phyloP scores from a whole-genome alignment of 2,113 vertebrate genomes.

The Ictalurus punctatus region DNA sequence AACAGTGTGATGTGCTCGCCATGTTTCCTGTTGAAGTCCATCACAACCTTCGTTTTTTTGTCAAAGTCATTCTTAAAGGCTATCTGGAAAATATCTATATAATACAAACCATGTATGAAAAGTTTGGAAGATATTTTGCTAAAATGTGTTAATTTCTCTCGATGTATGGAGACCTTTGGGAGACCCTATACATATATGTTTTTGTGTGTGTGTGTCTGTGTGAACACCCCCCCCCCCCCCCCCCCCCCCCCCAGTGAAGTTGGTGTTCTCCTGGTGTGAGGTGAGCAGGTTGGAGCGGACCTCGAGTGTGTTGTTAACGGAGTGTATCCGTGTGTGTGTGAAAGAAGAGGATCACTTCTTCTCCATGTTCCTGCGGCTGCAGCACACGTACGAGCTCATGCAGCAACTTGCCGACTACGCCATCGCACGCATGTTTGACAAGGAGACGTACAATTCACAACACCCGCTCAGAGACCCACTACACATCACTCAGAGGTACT shows the following conservation, averaged over 20 bases:
- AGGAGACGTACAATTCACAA: slow-evolving; percentile 88
- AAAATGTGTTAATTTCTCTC: too few relatives aligned
- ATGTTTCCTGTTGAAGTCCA: too few relatives aligned
- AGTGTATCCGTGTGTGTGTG: slow-evolving; percentile 89
- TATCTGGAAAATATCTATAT: too few relatives aligned
- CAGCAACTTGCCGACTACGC: slow-evolving; percentile 92
- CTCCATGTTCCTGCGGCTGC: slow-evolving; percentile 97
- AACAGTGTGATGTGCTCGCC: too few relatives aligned
- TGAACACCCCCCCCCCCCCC: not conserved
- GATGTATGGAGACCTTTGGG: too few relatives aligned
- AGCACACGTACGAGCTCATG: slow-evolving; percentile 93
- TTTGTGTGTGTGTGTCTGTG: slow-evolving; percentile 35
- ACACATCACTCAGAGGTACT: slow-evolving; percentile 93
- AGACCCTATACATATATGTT: too few relatives aligned
- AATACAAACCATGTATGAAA: too few relatives aligned
- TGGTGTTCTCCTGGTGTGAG: slow-evolving; percentile 93
- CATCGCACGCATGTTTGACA: slow-evolving; percentile 92
- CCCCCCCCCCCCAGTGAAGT: slow-evolving; percentile 79
- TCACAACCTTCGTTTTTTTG: too few relatives aligned
- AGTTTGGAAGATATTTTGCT: too few relatives aligned
- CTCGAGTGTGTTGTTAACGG: slow-evolving; percentile 88
- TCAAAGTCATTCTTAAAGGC: too few relatives aligned
- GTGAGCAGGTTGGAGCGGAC: slow-evolving; percentile 91
- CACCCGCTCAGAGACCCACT: slow-evolving; percentile 85
- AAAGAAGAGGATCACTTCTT: slow-evolving; percentile 91